A percentile compares a stretch with the other conserved stretches of the same genome.
These are phyloP conservation scores for Indri indri DNA, from an alignment of 2,113 vertebrate species.

Conservation along the genomic window DNA sequence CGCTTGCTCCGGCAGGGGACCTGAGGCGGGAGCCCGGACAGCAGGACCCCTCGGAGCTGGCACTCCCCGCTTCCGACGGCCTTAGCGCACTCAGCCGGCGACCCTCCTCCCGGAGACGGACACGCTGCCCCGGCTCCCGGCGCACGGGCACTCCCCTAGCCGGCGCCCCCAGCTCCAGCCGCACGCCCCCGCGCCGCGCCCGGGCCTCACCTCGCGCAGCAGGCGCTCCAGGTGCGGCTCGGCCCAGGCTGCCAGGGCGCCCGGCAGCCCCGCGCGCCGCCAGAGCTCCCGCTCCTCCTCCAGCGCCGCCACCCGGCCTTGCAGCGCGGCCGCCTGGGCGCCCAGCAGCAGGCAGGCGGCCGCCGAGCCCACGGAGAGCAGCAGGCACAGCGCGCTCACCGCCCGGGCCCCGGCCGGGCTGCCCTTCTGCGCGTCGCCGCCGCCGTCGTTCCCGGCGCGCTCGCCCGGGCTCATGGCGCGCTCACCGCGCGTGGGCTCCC, in stretches of 20 bases:
- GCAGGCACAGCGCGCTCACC: constrained; percentile 81
- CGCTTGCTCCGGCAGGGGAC: no score
- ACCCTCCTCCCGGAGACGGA: background rate
- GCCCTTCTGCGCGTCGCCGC: constrained; percentile 17
- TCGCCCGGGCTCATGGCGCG: constrained; percentile 58
- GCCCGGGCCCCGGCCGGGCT: constrained; percentile 48
- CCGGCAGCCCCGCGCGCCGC: constrained; percentile 41
- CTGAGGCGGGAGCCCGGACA: background rate
- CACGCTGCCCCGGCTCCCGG: accelerated
- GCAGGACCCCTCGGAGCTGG: background rate
- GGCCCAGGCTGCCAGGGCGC: constrained; percentile 80
- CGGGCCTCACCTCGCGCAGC: constrained; percentile 89
- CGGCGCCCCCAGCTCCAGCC: accelerated
- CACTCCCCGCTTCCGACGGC: accelerated
- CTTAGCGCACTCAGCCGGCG: accelerated
- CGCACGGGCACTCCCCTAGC: background rate
- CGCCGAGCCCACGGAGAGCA: constrained; percentile 89
- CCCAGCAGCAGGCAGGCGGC: constrained; percentile 90
- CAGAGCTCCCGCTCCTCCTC: constrained; percentile 84
- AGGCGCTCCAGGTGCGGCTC: constrained; percentile 87
- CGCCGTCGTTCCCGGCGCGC: background rate
- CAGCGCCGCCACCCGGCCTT: constrained; percentile 87
- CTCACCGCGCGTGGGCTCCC: background rate
- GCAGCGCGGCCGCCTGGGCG: constrained; percentile 89
- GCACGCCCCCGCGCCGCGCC: accelerated